Base-by-base conservation (phyloP, 2,888 invertebrate species). In the Tolmerus cingulatus region DNA sequence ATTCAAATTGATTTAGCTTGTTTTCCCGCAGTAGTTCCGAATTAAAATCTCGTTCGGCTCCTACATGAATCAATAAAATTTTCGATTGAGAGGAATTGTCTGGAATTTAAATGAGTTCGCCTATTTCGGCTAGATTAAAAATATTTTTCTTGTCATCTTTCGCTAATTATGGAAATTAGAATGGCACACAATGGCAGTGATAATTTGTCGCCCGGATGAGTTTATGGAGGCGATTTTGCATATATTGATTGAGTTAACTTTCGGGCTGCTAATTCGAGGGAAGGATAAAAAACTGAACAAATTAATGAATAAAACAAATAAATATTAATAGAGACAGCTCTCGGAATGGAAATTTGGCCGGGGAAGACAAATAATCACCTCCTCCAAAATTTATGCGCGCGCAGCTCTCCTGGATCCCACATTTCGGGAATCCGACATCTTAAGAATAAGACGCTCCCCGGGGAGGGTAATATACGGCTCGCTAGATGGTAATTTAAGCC, bases 401-500 rank as follows among this genome's bases (percentile, higher is more conserved):
- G 1, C 40, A 40, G 77, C n/a, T 77, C 19, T 23, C 66, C 27
- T 23, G 9, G 66, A 76, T 76, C 76, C 78, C 78, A 55, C 55
- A 51, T 34, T 34, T 81, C 34, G 46, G 81, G 55, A 81, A 81
- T 27, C 51, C 27, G 81, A 81, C 55, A 27, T 57, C 34, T 55
- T 23, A 34, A 55, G 34, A 81, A 34, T 81, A 30, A 81, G 40
- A 81, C 34, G 51, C 81, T 16, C 81, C 55, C 8, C 81, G 34
- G 81, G 81, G 55, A 55, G 14, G 55, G 81, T 57, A 81, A 81
- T 81, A 55, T 81, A 81, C 55, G 51, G 30, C 81, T 55, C 57
- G 55, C 81, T 81, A 51, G 51, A 34, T 81, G 16, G 81, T 81
- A 81, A 81, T 81, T 81, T 81, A 55, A 81, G 30, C 81, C 30